phyloP scores from a whole-genome alignment of 2,888 invertebrate species.

The Tubulanus polymorphus region DNA sequence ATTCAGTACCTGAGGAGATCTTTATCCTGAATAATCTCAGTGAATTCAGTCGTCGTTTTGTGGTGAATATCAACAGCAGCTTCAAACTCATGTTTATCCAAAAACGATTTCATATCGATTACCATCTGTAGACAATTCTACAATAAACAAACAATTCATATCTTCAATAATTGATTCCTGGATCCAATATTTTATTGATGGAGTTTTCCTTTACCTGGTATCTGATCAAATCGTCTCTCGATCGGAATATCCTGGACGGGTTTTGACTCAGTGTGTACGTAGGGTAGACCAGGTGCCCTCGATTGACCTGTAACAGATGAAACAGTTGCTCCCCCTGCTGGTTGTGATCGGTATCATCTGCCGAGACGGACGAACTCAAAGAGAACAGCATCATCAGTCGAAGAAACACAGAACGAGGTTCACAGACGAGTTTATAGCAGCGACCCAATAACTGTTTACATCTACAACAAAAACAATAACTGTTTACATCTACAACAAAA shows the following conservation, averaged over 20 bases:
- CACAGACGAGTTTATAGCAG: constrained; percentile 47
- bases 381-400: constrained; percentile 55
- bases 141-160: background rate
- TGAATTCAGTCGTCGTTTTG: constrained; percentile 23
- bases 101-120: no score
- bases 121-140: no score
- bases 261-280: constrained; percentile 48
- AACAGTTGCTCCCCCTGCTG: constrained; percentile 43
- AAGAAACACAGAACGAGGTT: constrained; percentile 52
- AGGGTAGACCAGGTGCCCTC: constrained; percentile 54
- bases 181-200: constrained; percentile 47
- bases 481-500: background rate
- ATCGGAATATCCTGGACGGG: constrained; percentile 46
- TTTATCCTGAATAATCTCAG: constrained; percentile 19
- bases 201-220: constrained; percentile 38
- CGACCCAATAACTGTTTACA: constrained; percentile 42
- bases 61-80: constrained; percentile 38
- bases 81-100: constrained; percentile 44
- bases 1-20: constrained; percentile 20
- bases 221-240: constrained; percentile 52
- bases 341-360: constrained; percentile 40
- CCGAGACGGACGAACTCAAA: constrained; percentile 36
- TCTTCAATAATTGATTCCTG: constrained; percentile 18
- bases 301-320: constrained; percentile 54
- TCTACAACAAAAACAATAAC: constrained; percentile 24